A percentile compares a stretch with the other conserved stretches of the same genome.
phyloP scores from a whole-genome alignment of 2,888 invertebrate species.

The Zootermopsis nevadensis region DNA sequence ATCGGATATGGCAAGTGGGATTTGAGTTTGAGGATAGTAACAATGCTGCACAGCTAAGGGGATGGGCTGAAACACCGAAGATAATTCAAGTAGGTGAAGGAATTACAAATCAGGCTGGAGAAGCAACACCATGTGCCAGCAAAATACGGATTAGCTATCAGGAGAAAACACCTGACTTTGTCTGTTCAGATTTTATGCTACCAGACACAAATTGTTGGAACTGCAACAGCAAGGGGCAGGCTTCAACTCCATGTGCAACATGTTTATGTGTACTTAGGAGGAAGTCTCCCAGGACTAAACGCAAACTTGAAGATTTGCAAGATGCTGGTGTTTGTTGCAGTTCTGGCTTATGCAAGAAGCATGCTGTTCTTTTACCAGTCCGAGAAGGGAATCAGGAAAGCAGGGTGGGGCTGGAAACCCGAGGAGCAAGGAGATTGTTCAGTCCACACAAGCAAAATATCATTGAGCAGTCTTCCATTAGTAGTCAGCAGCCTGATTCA shows the following conservation, averaged over 20 bases:
- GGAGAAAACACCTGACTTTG: background rate
- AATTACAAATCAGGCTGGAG: background rate
- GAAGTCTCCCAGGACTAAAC: conserved; percentile 26
- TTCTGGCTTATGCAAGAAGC: background rate
- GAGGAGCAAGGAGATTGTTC: conserved; percentile 65
- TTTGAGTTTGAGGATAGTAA: conserved; percentile 39
- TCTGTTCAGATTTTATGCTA: background rate
- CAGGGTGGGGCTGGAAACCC: conserved; percentile 60
- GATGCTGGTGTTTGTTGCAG: background rate
- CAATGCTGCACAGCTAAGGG: conserved; percentile 42
- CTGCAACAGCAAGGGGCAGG: background rate
- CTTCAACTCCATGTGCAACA: background rate
- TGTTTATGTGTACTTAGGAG: conserved; percentile 12
- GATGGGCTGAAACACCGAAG: conserved; percentile 34
- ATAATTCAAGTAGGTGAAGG: background rate
- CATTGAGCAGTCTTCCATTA: background rate
- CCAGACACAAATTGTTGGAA: background rate
- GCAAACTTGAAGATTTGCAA: background rate
- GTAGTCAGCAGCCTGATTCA: background rate
- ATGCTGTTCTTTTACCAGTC: conserved; percentile 59
- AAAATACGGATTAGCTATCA: background rate
- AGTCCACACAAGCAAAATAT: conserved; percentile 59
- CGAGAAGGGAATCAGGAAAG: conserved; percentile 58
- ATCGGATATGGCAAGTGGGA: conserved; percentile 73
- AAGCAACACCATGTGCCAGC: background rate